Percentiles rank a stretch among this genome's conserved stretches.
Conservation (phyloP, 1,140 invertebrate species). For the Heliothis subflexa region DNA sequence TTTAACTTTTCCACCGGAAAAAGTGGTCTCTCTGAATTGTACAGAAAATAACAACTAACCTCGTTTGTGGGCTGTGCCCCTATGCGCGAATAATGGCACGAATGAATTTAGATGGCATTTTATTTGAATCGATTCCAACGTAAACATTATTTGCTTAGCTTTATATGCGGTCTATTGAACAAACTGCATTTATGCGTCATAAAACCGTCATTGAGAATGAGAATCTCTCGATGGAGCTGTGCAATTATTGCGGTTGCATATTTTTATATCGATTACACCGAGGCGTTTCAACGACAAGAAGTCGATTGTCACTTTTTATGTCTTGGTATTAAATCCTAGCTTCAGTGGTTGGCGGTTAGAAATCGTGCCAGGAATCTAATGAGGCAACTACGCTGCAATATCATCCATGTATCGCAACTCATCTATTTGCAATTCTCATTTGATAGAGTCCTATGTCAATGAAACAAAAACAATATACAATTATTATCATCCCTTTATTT, state of each 20-base stretch:
- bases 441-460: slow-evolving; percentile 33
- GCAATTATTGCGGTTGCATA: background rate
- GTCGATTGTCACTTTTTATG: background rate
- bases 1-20: slow-evolving; percentile 20
- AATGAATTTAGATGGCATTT: slow-evolving; percentile 26
- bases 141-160: background rate
- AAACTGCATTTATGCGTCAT: too few species aligned
- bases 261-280: slow-evolving; percentile 1
- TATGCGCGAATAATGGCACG: slow-evolving; percentile 19
- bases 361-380: background rate
- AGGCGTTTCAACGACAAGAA: background rate
- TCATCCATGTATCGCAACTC: background rate
- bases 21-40: slow-evolving; percentile 25
- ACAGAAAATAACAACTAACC: slow-evolving; percentile 35
- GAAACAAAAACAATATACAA: slow-evolving; percentile 16
- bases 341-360: background rate
- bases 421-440: slow-evolving; percentile 2
- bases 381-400: slow-evolving; percentile 4
- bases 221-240: background rate
- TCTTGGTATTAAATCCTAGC: background rate
- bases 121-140: background rate
- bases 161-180: too few species aligned
- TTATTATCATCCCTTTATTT: slow-evolving; percentile 20
- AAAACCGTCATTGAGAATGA: background rate
- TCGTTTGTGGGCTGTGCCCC: slow-evolving; percentile 11